phyloP scores from a whole-genome alignment of 2,888 invertebrate genomes.

The Tenthredo distinguenda region DNA sequence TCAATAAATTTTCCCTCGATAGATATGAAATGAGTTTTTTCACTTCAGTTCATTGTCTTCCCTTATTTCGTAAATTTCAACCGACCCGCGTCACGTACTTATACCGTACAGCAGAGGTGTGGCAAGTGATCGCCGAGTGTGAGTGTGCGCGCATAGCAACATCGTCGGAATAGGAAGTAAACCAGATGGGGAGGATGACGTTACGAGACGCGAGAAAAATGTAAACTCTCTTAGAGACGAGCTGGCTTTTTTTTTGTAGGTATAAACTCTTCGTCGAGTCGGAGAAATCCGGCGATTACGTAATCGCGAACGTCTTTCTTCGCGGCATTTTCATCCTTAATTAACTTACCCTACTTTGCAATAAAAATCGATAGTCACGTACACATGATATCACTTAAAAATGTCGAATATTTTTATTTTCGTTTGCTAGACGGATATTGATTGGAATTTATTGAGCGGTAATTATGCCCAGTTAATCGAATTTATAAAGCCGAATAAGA shows the following conservation, averaged over 20 bases:
- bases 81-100: neutral
- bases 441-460: neutral
- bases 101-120: neutral
- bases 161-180: constrained; percentile 56
- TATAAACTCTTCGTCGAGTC: constrained; percentile 5
- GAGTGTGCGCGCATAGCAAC: constrained; percentile 42
- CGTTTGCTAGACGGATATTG: neutral
- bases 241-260: neutral
- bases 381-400: too few relatives aligned
- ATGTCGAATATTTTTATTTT: too few relatives aligned
- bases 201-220: constrained; percentile 54
- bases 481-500: neutral
- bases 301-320: constrained; percentile 11
- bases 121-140: neutral
- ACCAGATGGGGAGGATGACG: constrained; percentile 59
- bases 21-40: neutral
- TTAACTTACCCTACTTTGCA: neutral
- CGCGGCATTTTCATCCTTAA: neutral
- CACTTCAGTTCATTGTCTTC: neutral
- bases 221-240: constrained; percentile 48
- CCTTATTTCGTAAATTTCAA: neutral
- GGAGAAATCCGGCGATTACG: constrained; percentile 28
- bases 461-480: neutral
- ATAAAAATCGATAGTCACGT: neutral
- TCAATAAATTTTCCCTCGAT: neutral